Base-by-base conservation (phyloP, 2,113 vertebrate genomes). In the Muntiacus muntjak region DNA sequence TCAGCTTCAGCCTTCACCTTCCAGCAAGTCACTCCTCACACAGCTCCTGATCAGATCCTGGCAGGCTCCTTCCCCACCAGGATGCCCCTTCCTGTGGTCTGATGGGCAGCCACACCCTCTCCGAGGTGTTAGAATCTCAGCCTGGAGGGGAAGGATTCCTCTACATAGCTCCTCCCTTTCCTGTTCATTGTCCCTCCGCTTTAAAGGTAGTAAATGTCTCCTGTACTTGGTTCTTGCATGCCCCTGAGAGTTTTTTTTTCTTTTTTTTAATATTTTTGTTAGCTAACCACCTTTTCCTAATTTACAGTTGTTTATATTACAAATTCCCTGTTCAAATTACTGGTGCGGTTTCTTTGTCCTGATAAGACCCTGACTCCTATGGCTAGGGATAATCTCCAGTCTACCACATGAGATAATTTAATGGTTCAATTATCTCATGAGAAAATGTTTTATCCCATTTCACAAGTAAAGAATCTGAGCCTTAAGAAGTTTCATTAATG, bases 41-140 rank as follows among this genome's bases (percentile, higher is more conserved):
- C 11, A 58, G 17, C 25, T 58, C 30, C 5, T 21, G 11, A 36
- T 30, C 23, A 60, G 40, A 52, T 5, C 21, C n/a, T 50, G 4
- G 11, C 2, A 5, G 30, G 4, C 9, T 19, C 62, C 23, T 54
- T 62, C 19, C 60, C 12, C 9, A 50, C 6, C 15, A n/a, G 4
- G 6, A 6, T 52, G 45, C 17, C 33, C 25, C 2, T 9, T 23
- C 16, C 33, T 45, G 7, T 10, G 36, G 16, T 82, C 9, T 10
- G 26, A 13, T 76, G 1, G 10, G 2, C 5, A 26, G 8, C 4
- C 19, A 5, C 3, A 36, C 0, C 1, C 2, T 62, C 10, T 79
- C 36, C 36, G 33, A 60, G 47, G 23, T 2, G 6, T 71, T 16
- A 26, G 23, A 28, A 23, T 78, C 30, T 91, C 17, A 12, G 36